phyloP scores from a whole-genome alignment of 2,797 vertebrate genomes.

The Sparus aurata region DNA sequence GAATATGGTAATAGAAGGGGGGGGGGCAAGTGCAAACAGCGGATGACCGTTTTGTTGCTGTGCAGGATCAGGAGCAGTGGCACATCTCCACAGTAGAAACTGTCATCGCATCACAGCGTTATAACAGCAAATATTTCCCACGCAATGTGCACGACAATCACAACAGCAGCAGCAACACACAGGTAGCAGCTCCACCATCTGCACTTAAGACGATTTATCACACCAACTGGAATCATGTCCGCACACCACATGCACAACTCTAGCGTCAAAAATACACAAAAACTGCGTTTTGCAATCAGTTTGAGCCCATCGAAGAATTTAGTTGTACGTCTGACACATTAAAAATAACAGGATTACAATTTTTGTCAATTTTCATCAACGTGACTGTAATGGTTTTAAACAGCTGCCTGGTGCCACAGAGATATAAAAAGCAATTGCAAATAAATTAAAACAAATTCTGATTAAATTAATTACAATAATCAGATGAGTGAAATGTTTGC shows the following conservation, averaged over 20 bases:
- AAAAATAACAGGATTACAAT: constrained; percentile 31
- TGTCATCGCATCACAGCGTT: constrained; percentile 33
- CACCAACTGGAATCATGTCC: constrained; percentile 5
- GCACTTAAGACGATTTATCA: constrained; percentile 4
- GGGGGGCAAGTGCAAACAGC: constrained; percentile 34
- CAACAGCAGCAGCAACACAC: constrained; percentile 13
- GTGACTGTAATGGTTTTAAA: constrained; percentile 9
- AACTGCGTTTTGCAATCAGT: constrained; percentile 17
- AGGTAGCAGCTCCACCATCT: background rate
- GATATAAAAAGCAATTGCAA: constrained; percentile 9
- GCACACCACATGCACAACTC: constrained; percentile 9
- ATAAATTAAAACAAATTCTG: constrained; percentile 18
- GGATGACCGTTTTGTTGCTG: constrained; percentile 40
- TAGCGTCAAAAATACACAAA: constrained; percentile 10
- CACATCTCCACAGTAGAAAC: constrained; percentile 30
- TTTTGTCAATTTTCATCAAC: background rate
- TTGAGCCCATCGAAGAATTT: constrained; percentile 12
- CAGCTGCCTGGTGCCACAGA: constrained; percentile 2
- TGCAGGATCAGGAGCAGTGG: constrained; percentile 42
- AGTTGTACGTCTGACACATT: constrained; percentile 10
- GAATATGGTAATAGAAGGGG: constrained; percentile 51
- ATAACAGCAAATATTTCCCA: constrained; percentile 19
- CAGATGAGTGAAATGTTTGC: constrained; percentile 20
- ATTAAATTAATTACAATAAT: constrained; percentile 21
- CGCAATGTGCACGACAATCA: constrained; percentile 33